Evolutionary conservation across 2,888 invertebrate genomes (phyloP), one percentile per base, ranked within the genome.

Genomic region (Synanthedon formicaeformis): DNA sequence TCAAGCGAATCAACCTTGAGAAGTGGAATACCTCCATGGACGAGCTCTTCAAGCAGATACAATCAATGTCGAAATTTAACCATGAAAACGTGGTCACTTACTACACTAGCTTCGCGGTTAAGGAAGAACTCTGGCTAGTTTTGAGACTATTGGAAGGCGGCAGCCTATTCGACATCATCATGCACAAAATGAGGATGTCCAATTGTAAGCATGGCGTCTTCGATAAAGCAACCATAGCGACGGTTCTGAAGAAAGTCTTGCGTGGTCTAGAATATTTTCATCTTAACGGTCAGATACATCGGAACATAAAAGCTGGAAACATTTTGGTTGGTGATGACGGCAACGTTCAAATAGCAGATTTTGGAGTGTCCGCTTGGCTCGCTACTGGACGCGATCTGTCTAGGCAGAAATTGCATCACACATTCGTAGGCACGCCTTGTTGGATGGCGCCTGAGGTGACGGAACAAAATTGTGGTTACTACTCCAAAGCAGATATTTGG

Each of bases 401-500:
- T 49, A 90, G 98, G 40, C 98, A 99, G 80, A 97, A 97, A 83
- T 97, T 98, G 52, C 90, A 99, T 13, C 99, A 99, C 81, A 99
- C 99, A 1, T 99, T 99, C 85, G 99, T 99, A 5, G 99, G 99
- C 51, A 99, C 99, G 11, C 99, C 99, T 0, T 99, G 99, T 79
- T 99, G 99, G 99, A 99, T 99, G 98, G 98, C 99, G 12, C 99
- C 99, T 6, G 99, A 99, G 88, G 99, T 99, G 59, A 99, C 99
- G 99, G 97, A 98, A 81, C 97, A 94, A 91, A 96, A 96, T 81
- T 96, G 97, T 77, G 99, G 99, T 4, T 99, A 99, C 78, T 99
- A 99, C 83, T 99, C 98, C 86, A 99, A 99, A 84, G 99, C 99
- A 2, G 91, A 91, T 69, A 90, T 91, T 57, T 91, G 91, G 91